A percentile compares a stretch with the other conserved stretches of the same genome.
Evolutionary conservation across 2,797 vertebrate species (phyloP).

Genomic region (Sparus aurata): DNA sequence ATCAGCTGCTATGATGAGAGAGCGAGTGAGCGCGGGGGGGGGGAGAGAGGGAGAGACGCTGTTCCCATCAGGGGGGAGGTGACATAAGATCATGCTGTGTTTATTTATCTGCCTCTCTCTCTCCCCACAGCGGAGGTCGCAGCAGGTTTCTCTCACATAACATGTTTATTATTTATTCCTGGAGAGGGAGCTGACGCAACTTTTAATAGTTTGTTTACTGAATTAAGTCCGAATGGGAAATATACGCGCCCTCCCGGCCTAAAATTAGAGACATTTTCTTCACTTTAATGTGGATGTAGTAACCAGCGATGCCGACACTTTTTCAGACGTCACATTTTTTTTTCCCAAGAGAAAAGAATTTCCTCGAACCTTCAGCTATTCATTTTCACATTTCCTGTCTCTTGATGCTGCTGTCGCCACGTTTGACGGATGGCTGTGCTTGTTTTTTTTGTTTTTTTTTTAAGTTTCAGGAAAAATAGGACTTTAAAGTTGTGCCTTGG

Average conservation of each 20-base stretch:
- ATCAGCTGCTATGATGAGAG: conserved; percentile 12
- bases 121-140: conserved; percentile 18
- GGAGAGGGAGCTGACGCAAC: conserved; percentile 35
- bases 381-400: not conserved
- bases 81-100: conserved; percentile 62
- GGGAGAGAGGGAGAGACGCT: not conserved
- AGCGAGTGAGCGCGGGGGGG: not conserved
- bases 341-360: not conserved
- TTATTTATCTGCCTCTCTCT: conserved; percentile 48
- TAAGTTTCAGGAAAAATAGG: not conserved
- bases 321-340: not conserved
- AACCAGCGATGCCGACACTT: not conserved
- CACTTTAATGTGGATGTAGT: not conserved
- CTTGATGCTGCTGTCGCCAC: not conserved
- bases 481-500: conserved; percentile 13
- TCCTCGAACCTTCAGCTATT: conserved; percentile 13
- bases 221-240: conserved; percentile 1
- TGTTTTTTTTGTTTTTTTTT: too few relatives aligned
- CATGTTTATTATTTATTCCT: conserved; percentile 60
- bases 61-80: conserved; percentile 54
- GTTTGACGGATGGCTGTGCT: not conserved
- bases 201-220: conserved; percentile 47
- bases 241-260: not conserved
- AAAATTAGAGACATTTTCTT: not conserved
- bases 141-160: conserved; percentile 41